Percentiles rank a stretch among this genome's conserved stretches.
Conservation (phyloP, 2,113 vertebrate genomes). For the Pelecanus crispus region DNA sequence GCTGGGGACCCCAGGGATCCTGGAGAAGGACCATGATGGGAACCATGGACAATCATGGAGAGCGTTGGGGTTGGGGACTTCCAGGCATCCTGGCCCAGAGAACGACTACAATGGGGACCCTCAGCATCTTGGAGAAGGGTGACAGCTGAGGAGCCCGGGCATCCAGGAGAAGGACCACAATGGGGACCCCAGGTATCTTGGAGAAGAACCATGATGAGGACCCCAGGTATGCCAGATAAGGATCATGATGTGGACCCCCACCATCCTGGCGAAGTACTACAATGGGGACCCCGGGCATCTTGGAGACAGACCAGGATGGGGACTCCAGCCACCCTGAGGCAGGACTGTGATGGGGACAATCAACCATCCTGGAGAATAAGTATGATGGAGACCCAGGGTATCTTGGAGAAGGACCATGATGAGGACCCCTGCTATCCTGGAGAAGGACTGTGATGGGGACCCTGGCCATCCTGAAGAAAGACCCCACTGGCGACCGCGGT, state of each 20-base stretch:
- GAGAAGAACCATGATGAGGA: not conserved
- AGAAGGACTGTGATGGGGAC: not conserved
- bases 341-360: not conserved
- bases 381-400: rapidly evolving
- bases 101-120: not conserved
- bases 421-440: not conserved
- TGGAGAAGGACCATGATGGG: not conserved
- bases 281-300: not conserved
- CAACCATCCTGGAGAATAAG: not conserved
- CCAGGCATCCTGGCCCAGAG: not conserved
- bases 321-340: not conserved
- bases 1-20: not conserved
- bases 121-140: not conserved
- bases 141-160: not conserved
- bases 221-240: not conserved
- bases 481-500: not conserved
- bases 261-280: not conserved
- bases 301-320: not conserved
- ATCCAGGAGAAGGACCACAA: not conserved
- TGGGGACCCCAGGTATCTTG: not conserved
- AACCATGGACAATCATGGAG: not conserved
- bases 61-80: not conserved
- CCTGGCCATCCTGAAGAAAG: not conserved
- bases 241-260: too few relatives aligned
- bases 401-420: not conserved